phyloP scores from a whole-genome alignment of 2,797 vertebrate genomes.

The Novumbra hubbsi region DNA sequence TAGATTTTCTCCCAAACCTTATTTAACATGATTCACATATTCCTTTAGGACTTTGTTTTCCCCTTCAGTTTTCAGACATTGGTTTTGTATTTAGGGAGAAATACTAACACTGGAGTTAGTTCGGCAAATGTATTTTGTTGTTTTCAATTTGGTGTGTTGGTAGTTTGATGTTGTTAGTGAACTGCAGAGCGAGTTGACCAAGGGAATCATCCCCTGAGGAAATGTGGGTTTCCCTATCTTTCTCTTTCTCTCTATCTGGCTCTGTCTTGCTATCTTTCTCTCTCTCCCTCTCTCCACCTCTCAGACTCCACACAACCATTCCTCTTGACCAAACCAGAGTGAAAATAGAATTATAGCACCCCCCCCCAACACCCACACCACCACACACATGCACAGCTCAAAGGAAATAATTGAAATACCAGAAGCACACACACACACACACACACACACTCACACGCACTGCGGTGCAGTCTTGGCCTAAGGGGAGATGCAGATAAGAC shows the following conservation, averaged over 20 bases:
- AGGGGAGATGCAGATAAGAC: neutral
- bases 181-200: neutral
- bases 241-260: neutral
- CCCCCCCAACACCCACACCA: neutral
- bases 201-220: no score
- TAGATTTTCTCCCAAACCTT: no score
- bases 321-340: neutral
- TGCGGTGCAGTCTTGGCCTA: neutral
- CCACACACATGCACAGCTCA: neutral
- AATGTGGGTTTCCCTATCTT: neutral
- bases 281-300: slow-evolving; percentile 2
- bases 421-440: slow-evolving; percentile 5
- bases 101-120: neutral
- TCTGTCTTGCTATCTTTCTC: neutral
- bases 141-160: neutral
- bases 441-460: slow-evolving; percentile 10
- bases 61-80: neutral
- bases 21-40: no score
- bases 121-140: neutral
- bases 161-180: neutral
- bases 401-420: no score
- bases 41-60: neutral
- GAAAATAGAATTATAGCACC: neutral
- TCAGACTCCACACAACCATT: slow-evolving; percentile 8
- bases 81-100: neutral